Conservation (phyloP, 2,113 vertebrate species). For the Sprattus sprattus region DNA sequence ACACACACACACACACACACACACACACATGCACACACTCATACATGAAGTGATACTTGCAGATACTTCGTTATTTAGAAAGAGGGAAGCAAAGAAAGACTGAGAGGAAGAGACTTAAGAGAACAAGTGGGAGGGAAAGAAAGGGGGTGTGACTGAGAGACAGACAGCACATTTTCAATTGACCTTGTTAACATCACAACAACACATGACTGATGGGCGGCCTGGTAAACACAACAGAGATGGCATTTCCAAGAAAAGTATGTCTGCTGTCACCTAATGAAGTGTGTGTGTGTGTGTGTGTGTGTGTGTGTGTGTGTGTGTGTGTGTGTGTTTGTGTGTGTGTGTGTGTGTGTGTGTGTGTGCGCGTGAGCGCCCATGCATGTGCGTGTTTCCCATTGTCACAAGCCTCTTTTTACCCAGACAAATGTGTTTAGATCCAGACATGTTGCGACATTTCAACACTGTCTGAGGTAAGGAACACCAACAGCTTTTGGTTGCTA, state of each 20-base stretch:
- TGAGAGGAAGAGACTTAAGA: neutral
- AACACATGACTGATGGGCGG: neutral
- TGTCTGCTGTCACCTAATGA: neutral
- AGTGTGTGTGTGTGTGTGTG: neutral
- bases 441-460: conserved; percentile 1
- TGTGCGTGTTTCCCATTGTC: neutral
- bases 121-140: neutral
- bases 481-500: neutral
- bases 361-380: neutral
- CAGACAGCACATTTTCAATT: neutral
- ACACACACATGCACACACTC: neutral
- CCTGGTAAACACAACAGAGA: neutral
- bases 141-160: neutral
- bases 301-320: neutral
- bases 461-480: conserved; percentile 6
- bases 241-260: neutral
- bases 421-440: conserved; percentile 2
- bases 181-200: conserved; percentile 8
- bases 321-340: conserved; percentile 4
- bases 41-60: neutral
- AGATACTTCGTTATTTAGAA: neutral
- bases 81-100: neutral
- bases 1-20: neutral
- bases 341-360: conserved; percentile 19
- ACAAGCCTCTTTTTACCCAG: neutral